Base-by-base conservation (phyloP, 1,140 invertebrate genomes). In the Brachionus sp. region DNA sequence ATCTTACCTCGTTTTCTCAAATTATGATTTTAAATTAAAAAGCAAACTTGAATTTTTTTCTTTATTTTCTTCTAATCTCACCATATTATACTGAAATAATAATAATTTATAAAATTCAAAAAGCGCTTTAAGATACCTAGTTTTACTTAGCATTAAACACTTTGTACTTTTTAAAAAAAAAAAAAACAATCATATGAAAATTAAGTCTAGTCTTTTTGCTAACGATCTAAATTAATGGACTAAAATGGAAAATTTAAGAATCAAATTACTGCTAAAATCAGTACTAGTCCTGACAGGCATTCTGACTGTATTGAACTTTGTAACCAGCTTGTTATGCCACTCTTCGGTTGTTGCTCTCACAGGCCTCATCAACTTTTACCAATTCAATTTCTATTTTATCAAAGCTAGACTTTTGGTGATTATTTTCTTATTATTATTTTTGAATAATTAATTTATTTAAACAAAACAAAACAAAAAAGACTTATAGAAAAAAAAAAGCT, bases 261-360 rank as follows among this genome's bases (percentile, higher is more conserved):
- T 19, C 16, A 73, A 73, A 73, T 42, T 73, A 6, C 37, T 39
- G 6, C 33, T 73, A 12, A 39, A 10, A 39, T 73, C 68, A 19
- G 37, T 73, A 16, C 9, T 73, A 39, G 2, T 73, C 4, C 33
- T 73, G n/a, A 19, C 33, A 10, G 19, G 33, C 5, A 12, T 19
- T 73, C 19, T 73, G 37, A 73, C 68, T 13, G 0, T 73, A 6
- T 23, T 73, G 16, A 73, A 73, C 19, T 73, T 73, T 23, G 37
- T 39, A 19, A 16, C 68, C 13, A 4, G 33, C n/a, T 9, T 37
- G 37, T 5, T 73, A 12, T 73, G 68, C 35, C 68, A 73, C 39
- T 73, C 68, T 23, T 73, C 68, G 16, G 68, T 73, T 5, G 10
- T 73, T 13, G 68, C 68, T n/a, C 37, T 73, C 33, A 73, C 68